phyloP scores from a whole-genome alignment of 2,888 invertebrate species.

The Nudaria mundana region DNA sequence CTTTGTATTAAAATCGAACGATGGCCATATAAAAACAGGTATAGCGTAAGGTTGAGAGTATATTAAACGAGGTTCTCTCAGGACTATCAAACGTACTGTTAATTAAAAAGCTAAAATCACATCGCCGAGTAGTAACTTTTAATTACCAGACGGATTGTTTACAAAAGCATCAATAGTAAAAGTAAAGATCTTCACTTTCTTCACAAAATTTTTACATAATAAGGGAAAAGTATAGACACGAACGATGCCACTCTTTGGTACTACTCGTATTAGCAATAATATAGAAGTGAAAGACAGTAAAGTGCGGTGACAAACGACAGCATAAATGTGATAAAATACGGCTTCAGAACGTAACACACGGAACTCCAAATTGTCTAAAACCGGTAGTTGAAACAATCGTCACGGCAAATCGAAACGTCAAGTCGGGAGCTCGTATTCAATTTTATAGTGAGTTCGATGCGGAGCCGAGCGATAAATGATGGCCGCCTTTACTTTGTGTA shows the following conservation, averaged over 20 bases:
- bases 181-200: too few relatives aligned
- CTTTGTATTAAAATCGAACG: slow-evolving; percentile 77
- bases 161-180: too few relatives aligned
- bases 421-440: slow-evolving; percentile 47
- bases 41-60: slow-evolving; percentile 29
- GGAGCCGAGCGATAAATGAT: slow-evolving; percentile 42
- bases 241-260: not conserved
- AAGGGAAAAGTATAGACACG: not conserved
- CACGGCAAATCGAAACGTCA: slow-evolving; percentile 56
- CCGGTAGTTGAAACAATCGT: slow-evolving; percentile 71
- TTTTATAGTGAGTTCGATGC: slow-evolving; percentile 45
- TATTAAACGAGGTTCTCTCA: slow-evolving; percentile 38
- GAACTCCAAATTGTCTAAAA: slow-evolving; percentile 61
- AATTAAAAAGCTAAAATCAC: slow-evolving; percentile 17
- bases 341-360: slow-evolving; percentile 29
- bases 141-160: too few relatives aligned
- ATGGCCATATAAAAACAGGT: slow-evolving; percentile 35
- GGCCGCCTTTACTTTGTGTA: slow-evolving; percentile 40
- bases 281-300: slow-evolving; percentile 10
- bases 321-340: slow-evolving; percentile 28
- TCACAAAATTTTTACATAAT: too few relatives aligned
- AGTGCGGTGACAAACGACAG: slow-evolving; percentile 24
- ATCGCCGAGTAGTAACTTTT: too few relatives aligned
- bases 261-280: slow-evolving; percentile 2
- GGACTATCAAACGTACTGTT: slow-evolving; percentile 20